Evolutionary conservation across 2,888 invertebrate species (phyloP), one percentile per base, ranked within the genome.

Genomic region (Drosophila nigricruria): DNA sequence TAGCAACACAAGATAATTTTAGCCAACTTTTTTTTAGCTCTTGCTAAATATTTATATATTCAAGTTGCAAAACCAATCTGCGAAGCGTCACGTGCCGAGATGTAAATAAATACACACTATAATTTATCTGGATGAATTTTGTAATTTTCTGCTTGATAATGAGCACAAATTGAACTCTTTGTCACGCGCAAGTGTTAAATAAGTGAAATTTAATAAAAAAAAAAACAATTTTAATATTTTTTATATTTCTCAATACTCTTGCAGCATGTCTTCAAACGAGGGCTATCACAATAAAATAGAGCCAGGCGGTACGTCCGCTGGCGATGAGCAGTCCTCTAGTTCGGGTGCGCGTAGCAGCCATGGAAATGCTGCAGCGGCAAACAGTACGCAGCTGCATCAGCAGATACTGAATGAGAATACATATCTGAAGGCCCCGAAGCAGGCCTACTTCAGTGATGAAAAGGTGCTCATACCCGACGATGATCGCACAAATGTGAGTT

Each of bases 381-480:
- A 49, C 20, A 85, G 58, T 42, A 79, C 47, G 25, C 67, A 74
- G 38, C 23, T 73, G 52, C 86, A 86, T 38, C 68, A 81, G 32
- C 83, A 85, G 54, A 79, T 87, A 60, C 84, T 92, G 25, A 88
- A 92, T 78, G 92, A 92, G 71, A 91, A 74, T 27, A 92, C 92
- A 60, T 90, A 89, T 63, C 72, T 92, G 40, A 90, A 90, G 53
- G 88, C 86, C 18, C 77, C 91, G 16, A 92, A 91, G 70, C 92
- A 92, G 70, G 94, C 95, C 0, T 95, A 95, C 86, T 95, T 95
- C 84, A 94, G 94, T 5, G 95, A 95, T 81, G 92, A 95, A 82
- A 94, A 94, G 91, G 93, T 95, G 61, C 92, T 91, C 27, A 94
- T 95, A 86, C 95, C 95, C 20, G 94, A 95, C 71, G 89, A 92